Evolutionary conservation across 2,888 invertebrate genomes (phyloP).

Genomic region (Laspeyria flexula): DNA sequence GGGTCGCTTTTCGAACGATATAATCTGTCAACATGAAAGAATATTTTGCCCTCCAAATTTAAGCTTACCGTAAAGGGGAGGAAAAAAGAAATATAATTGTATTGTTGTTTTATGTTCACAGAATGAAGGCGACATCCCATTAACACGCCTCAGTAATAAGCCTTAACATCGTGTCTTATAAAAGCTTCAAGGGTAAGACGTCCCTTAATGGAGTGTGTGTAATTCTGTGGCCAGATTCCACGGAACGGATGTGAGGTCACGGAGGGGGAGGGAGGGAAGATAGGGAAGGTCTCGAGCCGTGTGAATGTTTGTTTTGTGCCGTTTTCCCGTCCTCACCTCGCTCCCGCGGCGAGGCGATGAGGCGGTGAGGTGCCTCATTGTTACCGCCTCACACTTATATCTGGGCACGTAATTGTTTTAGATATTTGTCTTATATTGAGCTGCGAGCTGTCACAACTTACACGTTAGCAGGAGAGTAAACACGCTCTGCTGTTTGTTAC

Average conservation of each 20-base stretch:
- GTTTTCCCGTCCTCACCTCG: neutral
- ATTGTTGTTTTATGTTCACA: too few species aligned
- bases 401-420: neutral
- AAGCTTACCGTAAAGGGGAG: too few species aligned
- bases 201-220: slow-evolving; percentile 26
- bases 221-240: slow-evolving; percentile 16
- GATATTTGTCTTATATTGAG: neutral
- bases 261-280: neutral
- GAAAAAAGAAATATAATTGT: too few species aligned
- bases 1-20: too few species aligned
- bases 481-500: too few species aligned
- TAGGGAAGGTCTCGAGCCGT: neutral
- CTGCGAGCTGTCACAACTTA: neutral
- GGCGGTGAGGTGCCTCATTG: neutral
- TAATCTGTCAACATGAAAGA: too few species aligned
- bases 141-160: too few species aligned
- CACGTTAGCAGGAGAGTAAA: too few species aligned
- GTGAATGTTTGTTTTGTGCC: slow-evolving; percentile 3
- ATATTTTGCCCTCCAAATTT: too few species aligned
- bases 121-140: too few species aligned
- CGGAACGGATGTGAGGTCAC: neutral
- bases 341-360: too few species aligned
- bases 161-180: neutral
- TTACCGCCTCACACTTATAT: neutral
- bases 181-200: slow-evolving; percentile 1